Percentiles rank a stretch among this genome's conserved stretches.
phyloP scores from a whole-genome alignment of 2,888 invertebrate genomes.

The Spodoptera littoralis region DNA sequence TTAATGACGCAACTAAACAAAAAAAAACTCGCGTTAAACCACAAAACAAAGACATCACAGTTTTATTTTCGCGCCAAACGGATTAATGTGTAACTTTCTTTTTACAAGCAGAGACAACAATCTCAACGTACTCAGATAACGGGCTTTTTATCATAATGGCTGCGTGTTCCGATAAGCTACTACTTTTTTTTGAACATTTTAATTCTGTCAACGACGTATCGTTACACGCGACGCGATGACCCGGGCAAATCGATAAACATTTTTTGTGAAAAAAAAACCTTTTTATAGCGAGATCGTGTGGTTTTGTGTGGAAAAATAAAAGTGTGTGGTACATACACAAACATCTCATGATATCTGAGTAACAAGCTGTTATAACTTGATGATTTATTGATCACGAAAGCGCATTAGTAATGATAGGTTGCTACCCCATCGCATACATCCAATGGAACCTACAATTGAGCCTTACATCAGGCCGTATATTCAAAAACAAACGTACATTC shows the following conservation, averaged over 20 bases:
- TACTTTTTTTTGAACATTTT: constrained; percentile 62
- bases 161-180: constrained; percentile 79
- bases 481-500: constrained; percentile 19
- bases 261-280: constrained; percentile 15
- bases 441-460: constrained; percentile 40
- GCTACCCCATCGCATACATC: constrained; percentile 38
- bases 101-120: constrained; percentile 62
- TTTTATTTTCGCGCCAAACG: constrained; percentile 51
- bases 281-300: neutral
- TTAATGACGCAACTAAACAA: constrained; percentile 6
- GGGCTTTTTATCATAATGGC: constrained; percentile 76
- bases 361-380: constrained; percentile 40
- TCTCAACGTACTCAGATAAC: constrained; percentile 64
- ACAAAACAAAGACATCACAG: constrained; percentile 23
- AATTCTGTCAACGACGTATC: constrained; percentile 61
- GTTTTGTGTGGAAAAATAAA: constrained; percentile 8
- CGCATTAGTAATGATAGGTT: constrained; percentile 51
- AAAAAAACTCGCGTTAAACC: constrained; percentile 8
- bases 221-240: constrained; percentile 65
- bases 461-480: constrained; percentile 9
- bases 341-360: constrained; percentile 31
- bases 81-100: constrained; percentile 56
- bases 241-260: constrained; percentile 52
- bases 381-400: constrained; percentile 54
- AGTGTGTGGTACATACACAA: constrained; percentile 23